A percentile compares a stretch with the other conserved stretches of the same genome.
phyloP scores from a whole-genome alignment of 2,797 vertebrate genomes.

The Helicolenus hilgendorfi region DNA sequence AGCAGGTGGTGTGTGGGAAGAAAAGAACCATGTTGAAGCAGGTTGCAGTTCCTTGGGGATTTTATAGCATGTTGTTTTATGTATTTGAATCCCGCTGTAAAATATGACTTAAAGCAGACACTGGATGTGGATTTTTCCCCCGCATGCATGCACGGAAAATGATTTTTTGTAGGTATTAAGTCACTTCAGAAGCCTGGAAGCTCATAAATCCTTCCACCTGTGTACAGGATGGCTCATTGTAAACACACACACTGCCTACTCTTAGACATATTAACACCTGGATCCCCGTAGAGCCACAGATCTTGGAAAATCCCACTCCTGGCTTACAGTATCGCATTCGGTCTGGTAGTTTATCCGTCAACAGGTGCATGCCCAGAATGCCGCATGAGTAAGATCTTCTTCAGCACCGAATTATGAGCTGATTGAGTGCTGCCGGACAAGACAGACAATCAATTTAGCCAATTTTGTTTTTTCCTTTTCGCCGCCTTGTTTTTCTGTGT shows the following conservation, averaged over 20 bases:
- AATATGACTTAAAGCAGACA: constrained; percentile 24
- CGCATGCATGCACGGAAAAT: not conserved
- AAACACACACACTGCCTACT: not conserved
- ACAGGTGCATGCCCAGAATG: constrained; percentile 2
- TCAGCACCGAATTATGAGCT: constrained; percentile 5
- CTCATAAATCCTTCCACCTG: constrained; percentile 58
- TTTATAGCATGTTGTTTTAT: constrained; percentile 25
- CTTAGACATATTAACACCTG: constrained; percentile 24
- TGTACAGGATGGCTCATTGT: not conserved
- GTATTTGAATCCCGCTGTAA: constrained; percentile 31
- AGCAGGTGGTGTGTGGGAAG: constrained; percentile 50
- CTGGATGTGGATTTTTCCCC: not conserved
- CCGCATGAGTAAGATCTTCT: not conserved
- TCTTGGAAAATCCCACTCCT: constrained; percentile 9
- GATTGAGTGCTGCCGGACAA: constrained; percentile 22
- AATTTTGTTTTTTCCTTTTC: constrained; percentile 37
- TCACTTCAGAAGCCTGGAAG: constrained; percentile 31
- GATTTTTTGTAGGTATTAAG: constrained; percentile 33
- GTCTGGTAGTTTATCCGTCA: not conserved
- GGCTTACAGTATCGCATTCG: not conserved
- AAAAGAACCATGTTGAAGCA: constrained; percentile 7
- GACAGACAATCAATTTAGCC: constrained; percentile 47
- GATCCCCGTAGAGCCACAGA: constrained; percentile 3
- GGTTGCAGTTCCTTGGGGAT: constrained; percentile 33
- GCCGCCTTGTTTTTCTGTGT: constrained; percentile 14